Conservation (phyloP, 2,888 invertebrate species). For the Ophion slaviceki region DNA sequence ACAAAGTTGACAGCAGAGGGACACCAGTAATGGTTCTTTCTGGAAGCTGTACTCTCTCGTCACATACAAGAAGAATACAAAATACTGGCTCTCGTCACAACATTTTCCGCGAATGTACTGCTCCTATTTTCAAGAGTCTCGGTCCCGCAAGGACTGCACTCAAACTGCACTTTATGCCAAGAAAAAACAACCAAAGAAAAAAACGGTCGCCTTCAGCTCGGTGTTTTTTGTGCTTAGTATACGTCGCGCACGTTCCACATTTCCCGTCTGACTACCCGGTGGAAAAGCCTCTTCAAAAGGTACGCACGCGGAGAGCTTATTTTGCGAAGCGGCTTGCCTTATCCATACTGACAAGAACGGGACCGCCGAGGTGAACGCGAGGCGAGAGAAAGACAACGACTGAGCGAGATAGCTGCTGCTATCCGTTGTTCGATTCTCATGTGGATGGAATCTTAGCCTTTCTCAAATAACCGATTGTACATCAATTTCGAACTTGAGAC, state of each 20-base stretch:
- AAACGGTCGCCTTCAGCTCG: neutral
- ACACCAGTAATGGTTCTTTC: no score
- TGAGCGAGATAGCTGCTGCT: constrained; percentile 3
- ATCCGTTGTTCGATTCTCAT: no score
- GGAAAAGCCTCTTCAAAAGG: constrained; percentile 58
- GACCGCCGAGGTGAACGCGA: neutral
- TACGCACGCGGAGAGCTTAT: constrained; percentile 61
- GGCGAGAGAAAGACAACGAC: constrained; percentile 54
- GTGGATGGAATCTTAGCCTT: no score
- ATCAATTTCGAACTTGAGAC: neutral
- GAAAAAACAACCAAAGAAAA: neutral
- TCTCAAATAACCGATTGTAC: neutral
- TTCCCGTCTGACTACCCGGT: neutral
- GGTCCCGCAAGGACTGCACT: neutral
- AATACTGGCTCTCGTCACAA: no score
- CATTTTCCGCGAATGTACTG: no score
- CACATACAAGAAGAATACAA: no score
- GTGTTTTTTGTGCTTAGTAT: neutral
- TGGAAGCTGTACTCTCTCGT: no score
- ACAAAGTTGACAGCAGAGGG: no score
- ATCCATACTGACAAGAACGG: constrained; percentile 61
- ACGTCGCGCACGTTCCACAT: neutral
- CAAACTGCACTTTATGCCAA: neutral
- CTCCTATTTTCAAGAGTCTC: no score
- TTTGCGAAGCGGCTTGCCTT: constrained; percentile 59